Conservation (phyloP, 2,888 invertebrate genomes). For the Meteorus colon region DNA sequence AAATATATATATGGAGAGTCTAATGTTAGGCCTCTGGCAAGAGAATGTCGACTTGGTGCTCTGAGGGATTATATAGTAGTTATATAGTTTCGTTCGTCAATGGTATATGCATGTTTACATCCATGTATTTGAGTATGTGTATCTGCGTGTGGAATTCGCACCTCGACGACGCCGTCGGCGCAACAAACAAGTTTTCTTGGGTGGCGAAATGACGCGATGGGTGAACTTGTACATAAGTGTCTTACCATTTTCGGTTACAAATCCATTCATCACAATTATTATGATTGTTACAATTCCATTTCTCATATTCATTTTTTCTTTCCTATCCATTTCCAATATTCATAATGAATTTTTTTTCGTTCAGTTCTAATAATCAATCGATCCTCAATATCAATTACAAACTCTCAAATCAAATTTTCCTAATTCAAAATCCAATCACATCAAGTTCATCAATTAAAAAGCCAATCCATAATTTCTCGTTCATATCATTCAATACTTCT, state of each 20-base stretch:
- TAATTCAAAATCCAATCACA: too few relatives aligned
- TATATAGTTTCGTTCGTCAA: neutral
- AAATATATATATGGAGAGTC: conserved; percentile 7
- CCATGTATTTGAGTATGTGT: neutral
- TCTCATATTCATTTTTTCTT: too few relatives aligned
- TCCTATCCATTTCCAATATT: too few relatives aligned
- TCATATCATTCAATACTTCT: too few relatives aligned
- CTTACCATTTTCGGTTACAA: neutral
- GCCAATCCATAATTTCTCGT: too few relatives aligned
- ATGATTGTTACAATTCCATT: neutral
- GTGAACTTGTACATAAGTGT: neutral
- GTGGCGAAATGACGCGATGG: conserved; percentile 5
- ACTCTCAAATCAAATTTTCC: too few relatives aligned
- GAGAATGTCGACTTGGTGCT: conserved; percentile 34
- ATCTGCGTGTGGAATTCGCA: conserved; percentile 33
- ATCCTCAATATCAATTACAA: too few relatives aligned
- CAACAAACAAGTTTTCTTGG: conserved; percentile 30
- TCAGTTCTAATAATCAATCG: too few relatives aligned
- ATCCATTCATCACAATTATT: neutral
- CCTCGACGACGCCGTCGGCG: conserved; percentile 32
- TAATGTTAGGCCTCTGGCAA: conserved; percentile 29
- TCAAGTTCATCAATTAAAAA: too few relatives aligned
- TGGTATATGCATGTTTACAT: neutral
- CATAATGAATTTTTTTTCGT: too few relatives aligned
- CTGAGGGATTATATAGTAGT: conserved; percentile 8